A percentile compares a stretch with the other conserved stretches of the same genome.
Evolutionary conservation across 2,888 invertebrate species (phyloP).

Genomic region (Emesis furor): DNA sequence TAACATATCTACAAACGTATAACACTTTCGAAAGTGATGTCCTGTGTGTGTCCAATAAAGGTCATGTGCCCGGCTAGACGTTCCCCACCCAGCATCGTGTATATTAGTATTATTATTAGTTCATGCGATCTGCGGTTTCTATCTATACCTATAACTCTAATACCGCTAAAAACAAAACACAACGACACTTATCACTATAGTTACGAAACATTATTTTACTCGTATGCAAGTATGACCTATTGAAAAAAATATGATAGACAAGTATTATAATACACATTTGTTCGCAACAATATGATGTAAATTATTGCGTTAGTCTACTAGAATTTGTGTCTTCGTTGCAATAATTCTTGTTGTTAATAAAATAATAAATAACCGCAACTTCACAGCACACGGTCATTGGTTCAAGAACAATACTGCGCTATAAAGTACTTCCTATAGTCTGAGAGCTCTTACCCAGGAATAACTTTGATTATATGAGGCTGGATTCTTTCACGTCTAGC

Average conservation of each 20-base stretch:
- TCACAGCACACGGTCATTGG: slow-evolving; percentile 23
- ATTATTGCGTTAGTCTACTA: background rate
- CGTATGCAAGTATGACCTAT: background rate
- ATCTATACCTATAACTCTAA: no score
- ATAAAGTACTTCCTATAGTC: background rate
- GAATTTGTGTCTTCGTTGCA: background rate
- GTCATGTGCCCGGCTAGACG: no score
- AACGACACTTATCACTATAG: background rate
- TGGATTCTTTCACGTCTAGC: no score
- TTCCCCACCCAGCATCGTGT: no score
- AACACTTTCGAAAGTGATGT: no score
- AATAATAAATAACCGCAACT: slow-evolving; percentile 1
- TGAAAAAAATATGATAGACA: background rate
- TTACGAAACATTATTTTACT: background rate
- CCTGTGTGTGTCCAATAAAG: no score
- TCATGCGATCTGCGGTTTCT: no score
- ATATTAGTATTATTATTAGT: no score
- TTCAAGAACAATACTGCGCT: slow-evolving; percentile 25
- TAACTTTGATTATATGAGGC: background rate
- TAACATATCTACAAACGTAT: no score
- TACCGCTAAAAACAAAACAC: no score
- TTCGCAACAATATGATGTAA: slow-evolving; percentile 17
- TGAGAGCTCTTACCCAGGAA: background rate
- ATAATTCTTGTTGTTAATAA: background rate
- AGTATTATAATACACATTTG: background rate